Conservation (phyloP, 2,797 vertebrate genomes). For the Esox lucius region DNA sequence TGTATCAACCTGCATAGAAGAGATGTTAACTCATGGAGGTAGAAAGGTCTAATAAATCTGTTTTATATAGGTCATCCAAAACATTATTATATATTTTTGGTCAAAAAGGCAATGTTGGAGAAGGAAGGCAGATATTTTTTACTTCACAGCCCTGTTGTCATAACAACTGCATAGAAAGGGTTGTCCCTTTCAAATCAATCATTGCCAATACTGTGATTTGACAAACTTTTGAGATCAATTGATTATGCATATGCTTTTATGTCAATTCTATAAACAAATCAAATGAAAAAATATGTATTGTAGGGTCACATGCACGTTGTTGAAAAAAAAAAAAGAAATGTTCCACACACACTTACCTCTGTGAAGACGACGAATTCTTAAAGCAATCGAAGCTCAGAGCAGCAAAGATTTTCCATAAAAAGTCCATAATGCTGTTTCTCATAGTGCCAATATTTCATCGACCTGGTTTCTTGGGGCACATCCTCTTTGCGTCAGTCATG, state of each 20-base stretch:
- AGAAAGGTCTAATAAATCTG: too few species aligned
- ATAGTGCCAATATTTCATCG: conserved; percentile 43
- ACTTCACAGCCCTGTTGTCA: conserved; percentile 59
- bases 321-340: background rate
- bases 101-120: conserved; percentile 5
- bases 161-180: conserved; percentile 53
- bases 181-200: background rate
- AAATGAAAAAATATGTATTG: background rate
- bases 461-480: conserved; percentile 35
- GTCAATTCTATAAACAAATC: background rate
- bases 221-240: background rate
- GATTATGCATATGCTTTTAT: background rate
- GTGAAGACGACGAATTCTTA: conserved; percentile 67
- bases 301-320: background rate
- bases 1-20: background rate
- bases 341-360: conserved; percentile 58
- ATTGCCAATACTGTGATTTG: background rate
- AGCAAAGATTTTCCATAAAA: conserved; percentile 77
- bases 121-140: conserved; percentile 15
- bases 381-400: conserved; percentile 77
- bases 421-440: conserved; percentile 70
- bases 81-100: background rate
- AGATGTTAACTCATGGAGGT: background rate
- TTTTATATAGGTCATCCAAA: conserved; percentile 13
- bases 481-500: conserved; percentile 28